phyloP scores from a whole-genome alignment of 2,888 invertebrate species.

The Dicycla oo region DNA sequence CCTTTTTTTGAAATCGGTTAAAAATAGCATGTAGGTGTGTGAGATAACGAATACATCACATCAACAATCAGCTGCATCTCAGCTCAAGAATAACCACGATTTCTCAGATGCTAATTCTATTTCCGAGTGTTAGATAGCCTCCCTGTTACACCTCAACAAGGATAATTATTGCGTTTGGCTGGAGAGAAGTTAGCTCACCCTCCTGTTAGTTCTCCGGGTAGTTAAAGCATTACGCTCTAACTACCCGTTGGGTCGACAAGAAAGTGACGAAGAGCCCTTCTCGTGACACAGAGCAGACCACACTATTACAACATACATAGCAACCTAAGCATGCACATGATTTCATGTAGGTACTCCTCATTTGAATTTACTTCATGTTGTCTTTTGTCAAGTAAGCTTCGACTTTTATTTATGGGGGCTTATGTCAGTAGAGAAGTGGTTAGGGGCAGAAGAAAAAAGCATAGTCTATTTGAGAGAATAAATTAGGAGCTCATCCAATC shows the following conservation, averaged over 20 bases:
- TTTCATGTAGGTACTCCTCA: no score
- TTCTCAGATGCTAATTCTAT: not conserved
- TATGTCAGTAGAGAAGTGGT: not conserved
- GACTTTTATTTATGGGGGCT: no score
- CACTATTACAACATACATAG: no score
- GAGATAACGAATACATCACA: not conserved
- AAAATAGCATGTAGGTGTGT: conserved; percentile 3
- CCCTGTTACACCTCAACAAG: not conserved
- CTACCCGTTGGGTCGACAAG: no score
- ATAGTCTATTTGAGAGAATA: not conserved
- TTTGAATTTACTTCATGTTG: no score
- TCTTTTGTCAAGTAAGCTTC: no score
- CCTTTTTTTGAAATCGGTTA: no score
- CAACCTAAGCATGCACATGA: no score
- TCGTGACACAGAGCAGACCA: no score
- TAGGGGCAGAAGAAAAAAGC: not conserved
- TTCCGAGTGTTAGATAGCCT: not conserved
- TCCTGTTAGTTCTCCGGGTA: no score
- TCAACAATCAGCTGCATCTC: not conserved
- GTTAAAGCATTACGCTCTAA: no score
- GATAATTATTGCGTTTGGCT: conserved; percentile 4
- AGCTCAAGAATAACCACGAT: not conserved
- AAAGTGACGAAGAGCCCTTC: no score
- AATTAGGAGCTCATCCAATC: not conserved
- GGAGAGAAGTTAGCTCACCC: conserved; percentile 6